phyloP scores from a whole-genome alignment of 2,888 invertebrate genomes.

The Phlogophora meticulosa region DNA sequence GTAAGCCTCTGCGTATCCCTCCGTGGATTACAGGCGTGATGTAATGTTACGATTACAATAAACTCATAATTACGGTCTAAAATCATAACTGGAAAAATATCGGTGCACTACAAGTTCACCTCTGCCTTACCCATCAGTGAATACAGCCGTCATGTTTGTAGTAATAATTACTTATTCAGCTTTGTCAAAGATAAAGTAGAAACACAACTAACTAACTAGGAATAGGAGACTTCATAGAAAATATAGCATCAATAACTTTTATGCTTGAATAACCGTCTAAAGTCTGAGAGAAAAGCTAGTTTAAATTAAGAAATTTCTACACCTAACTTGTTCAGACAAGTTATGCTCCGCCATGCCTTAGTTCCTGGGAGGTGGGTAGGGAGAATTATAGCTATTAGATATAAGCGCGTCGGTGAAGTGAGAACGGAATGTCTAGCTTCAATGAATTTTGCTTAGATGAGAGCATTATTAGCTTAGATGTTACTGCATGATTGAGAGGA shows the following conservation, averaged over 20 bases:
- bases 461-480: background rate
- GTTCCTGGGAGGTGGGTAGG: conserved; percentile 13
- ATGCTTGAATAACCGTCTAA: conserved; percentile 22
- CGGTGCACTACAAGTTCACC: background rate
- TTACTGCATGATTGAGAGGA: too few species aligned
- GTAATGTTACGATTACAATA: too few species aligned
- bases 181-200: too few species aligned
- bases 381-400: conserved; percentile 7
- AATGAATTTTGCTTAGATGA: background rate
- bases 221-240: background rate
- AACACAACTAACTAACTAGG: background rate
- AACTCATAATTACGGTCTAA: too few species aligned
- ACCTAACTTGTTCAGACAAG: conserved; percentile 52
- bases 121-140: background rate
- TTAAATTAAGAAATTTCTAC: conserved; percentile 58
- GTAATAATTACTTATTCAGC: too few species aligned
- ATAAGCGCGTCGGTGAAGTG: conserved; percentile 7
- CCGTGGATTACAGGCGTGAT: too few species aligned
- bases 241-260: background rate
- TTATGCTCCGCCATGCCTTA: conserved; percentile 49
- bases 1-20: too few species aligned
- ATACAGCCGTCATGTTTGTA: background rate
- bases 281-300: conserved; percentile 30
- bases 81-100: background rate
- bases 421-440: background rate